A percentile compares a stretch with the other conserved stretches of the same genome.
These are phyloP conservation scores for Xerus inauris DNA, from an alignment of 2,113 vertebrate species.

Conservation along the genomic window DNA sequence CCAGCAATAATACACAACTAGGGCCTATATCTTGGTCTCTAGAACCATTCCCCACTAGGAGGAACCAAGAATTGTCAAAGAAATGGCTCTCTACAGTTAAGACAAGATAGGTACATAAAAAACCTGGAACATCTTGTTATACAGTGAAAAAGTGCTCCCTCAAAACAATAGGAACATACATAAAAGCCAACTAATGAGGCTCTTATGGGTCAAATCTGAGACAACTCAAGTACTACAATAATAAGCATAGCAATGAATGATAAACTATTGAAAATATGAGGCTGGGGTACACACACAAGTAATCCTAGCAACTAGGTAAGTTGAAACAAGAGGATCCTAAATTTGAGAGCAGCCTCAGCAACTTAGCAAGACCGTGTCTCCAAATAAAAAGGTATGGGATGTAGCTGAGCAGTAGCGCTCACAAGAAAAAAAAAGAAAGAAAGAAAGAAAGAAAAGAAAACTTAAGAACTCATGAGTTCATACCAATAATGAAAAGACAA, in stretches of 20 bases:
- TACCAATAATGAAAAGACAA: conserved; percentile 14
- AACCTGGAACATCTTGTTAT: neutral
- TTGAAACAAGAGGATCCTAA: too few relatives aligned
- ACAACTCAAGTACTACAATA: neutral
- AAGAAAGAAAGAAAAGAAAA: too few relatives aligned
- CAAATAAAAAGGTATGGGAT: too few relatives aligned
- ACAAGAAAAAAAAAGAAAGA: too few relatives aligned
- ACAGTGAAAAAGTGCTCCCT: neutral
- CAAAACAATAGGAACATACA: neutral
- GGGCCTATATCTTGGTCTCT: neutral
- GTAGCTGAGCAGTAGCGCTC: too few relatives aligned
- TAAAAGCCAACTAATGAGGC: neutral
- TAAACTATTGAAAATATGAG: neutral
- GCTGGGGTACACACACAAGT: too few relatives aligned
- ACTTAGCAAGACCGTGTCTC: too few relatives aligned
- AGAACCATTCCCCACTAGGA: neutral
- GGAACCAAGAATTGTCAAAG: neutral
- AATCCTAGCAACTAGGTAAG: too few relatives aligned
- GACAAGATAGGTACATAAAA: neutral
- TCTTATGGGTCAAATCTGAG: neutral
- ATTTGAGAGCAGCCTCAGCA: too few relatives aligned
- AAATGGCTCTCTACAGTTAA: conserved; percentile 14
- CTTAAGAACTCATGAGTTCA: neutral
- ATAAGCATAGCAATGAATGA: neutral
- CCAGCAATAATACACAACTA: neutral